Evolutionary conservation across 2,797 vertebrate species (phyloP).

Genomic region (Rhinella marina): DNA sequence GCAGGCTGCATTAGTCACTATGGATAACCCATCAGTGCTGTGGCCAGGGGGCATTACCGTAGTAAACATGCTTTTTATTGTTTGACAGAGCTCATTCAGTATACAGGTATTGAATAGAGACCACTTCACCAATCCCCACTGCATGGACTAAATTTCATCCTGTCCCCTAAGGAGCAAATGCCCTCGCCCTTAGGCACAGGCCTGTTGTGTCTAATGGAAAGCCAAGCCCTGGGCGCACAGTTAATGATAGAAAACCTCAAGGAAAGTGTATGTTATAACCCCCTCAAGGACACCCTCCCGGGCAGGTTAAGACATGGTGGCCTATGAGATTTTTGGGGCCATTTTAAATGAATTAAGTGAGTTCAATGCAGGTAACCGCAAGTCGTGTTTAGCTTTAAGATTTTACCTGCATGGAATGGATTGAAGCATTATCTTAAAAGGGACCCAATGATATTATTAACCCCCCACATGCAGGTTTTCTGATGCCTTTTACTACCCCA

Average conservation of each 20-base stretch:
- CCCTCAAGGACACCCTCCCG: not conserved
- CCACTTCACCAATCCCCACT: not conserved
- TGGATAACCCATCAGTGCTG: no score
- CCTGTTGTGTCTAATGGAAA: not conserved
- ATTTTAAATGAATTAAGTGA: not conserved
- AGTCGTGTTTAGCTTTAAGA: not conserved
- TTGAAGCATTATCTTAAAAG: not conserved
- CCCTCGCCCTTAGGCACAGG: not conserved
- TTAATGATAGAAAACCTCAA: not conserved
- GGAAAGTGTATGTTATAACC: not conserved
- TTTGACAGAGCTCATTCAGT: not conserved
- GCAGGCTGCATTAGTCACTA: no score
- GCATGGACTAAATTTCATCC: not conserved
- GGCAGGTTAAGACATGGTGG: not conserved
- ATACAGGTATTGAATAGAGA: not conserved
- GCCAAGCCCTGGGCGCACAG: not conserved
- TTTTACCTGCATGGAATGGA: not conserved
- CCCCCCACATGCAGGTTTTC: not conserved
- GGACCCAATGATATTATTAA: not conserved
- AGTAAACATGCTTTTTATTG: no score
- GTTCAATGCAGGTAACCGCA: not conserved
- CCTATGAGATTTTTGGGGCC: not conserved
- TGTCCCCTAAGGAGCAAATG: not conserved
- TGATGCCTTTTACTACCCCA: not conserved
- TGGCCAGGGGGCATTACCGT: no score